Percentiles rank a stretch among this genome's conserved stretches.
Conservation (phyloP, 23 tunicate species). For the Halocynthia aurantium region DNA sequence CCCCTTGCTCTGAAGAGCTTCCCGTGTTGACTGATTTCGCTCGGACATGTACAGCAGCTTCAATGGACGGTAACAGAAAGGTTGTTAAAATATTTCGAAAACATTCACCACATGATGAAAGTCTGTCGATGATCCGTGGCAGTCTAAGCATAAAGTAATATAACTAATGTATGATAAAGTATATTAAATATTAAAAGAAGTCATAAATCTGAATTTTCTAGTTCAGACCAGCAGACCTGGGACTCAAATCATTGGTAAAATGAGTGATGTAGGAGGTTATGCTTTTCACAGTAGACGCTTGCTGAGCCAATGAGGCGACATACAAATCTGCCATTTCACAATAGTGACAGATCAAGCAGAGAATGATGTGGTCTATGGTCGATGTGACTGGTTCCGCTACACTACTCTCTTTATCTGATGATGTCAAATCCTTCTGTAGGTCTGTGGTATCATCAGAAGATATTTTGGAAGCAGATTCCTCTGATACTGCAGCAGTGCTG, state of each 20-base stretch:
- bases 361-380: conserved; percentile 12
- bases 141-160: background rate
- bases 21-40: no score
- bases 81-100: background rate
- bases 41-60: background rate
- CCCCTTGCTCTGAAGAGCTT: no score
- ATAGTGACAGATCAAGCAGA: conserved; percentile 17
- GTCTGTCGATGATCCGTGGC: conserved; percentile 8
- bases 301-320: conserved; percentile 18
- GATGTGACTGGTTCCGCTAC: background rate
- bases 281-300: conserved; percentile 4
- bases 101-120: conserved; percentile 17
- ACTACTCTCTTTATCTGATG: background rate
- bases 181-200: no score
- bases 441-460: no score
- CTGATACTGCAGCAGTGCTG: no score
- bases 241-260: background rate
- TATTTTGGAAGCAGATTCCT: no score
- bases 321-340: conserved; percentile 19
- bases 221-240: background rate
- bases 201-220: no score
- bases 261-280: background rate
- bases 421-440: no score
- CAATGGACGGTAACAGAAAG: background rate
- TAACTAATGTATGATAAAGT: no score